phyloP scores from a whole-genome alignment of 2,888 invertebrate genomes.

The Frankliniella intonsa region DNA sequence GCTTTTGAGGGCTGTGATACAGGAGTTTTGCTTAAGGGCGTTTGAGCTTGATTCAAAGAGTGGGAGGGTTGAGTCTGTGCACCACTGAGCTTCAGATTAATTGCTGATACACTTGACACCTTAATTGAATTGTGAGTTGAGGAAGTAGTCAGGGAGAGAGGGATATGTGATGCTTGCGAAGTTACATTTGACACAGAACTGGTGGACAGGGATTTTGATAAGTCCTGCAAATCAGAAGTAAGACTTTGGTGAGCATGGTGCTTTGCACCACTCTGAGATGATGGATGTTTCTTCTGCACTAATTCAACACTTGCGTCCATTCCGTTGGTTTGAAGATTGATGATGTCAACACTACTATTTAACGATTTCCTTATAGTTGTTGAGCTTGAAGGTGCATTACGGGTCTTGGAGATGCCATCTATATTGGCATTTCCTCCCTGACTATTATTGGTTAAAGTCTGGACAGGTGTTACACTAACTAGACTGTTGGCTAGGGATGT shows the following conservation, averaged over 20 bases:
- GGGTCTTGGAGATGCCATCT: not conserved
- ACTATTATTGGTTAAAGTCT: not conserved
- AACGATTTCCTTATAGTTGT: not conserved
- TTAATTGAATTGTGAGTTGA: not conserved
- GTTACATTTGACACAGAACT: not conserved
- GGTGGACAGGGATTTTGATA: not conserved
- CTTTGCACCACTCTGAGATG: not conserved
- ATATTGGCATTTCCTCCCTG: not conserved
- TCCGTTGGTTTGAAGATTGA: not conserved
- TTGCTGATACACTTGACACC: not conserved
- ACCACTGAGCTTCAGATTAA: not conserved
- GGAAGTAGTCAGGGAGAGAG: not conserved
- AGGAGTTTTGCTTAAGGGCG: not conserved
- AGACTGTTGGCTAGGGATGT: conserved; percentile 12
- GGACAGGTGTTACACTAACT: not conserved
- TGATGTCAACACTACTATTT: not conserved
- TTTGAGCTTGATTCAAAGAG: not conserved
- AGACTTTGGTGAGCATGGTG: not conserved
- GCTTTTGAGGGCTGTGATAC: not conserved
- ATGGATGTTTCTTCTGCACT: not conserved
- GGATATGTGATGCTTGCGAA: not conserved
- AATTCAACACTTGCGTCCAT: not conserved
- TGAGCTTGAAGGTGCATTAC: not conserved
- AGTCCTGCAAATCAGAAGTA: not conserved
- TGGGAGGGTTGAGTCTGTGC: not conserved